Conservation (phyloP, 2,888 invertebrate genomes). For the Sinohyriopsis cumingii region DNA sequence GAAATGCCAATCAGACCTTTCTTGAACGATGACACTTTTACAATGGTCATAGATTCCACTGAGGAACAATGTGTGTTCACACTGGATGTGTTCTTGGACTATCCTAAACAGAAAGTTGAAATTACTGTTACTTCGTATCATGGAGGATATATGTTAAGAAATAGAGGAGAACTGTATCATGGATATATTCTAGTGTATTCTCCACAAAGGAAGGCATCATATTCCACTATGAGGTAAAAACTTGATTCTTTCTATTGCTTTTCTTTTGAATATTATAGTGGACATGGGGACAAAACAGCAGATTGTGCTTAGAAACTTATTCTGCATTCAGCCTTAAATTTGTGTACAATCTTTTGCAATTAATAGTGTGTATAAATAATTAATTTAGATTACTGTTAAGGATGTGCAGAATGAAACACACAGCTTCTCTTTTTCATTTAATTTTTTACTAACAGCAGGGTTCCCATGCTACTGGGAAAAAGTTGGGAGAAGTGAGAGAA, state of each 20-base stretch:
- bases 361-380: no score
- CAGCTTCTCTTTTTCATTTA: no score
- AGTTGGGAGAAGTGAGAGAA: no score
- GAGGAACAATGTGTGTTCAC: slow-evolving; percentile 75
- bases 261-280: no score
- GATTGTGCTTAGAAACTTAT: no score
- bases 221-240: slow-evolving; percentile 86
- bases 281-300: no score
- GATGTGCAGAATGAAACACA: no score
- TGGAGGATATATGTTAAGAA: slow-evolving; percentile 77
- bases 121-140: slow-evolving; percentile 96
- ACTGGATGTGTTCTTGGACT: slow-evolving; percentile 92
- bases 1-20: slow-evolving; percentile 92
- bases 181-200: slow-evolving; percentile 96
- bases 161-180: slow-evolving; percentile 79
- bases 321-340: no score
- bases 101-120: slow-evolving; percentile 82
- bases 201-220: slow-evolving; percentile 93
- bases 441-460: no score
- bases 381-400: no score
- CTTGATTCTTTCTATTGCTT: not conserved
- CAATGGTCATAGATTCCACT: slow-evolving; percentile 80
- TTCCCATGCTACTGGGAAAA: no score
- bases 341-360: no score
- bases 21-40: slow-evolving; percentile 87